Percentiles rank a stretch among this genome's conserved stretches.
Evolutionary conservation across 2,888 invertebrate species (phyloP).

Genomic region (Hanleya hanleyi): DNA sequence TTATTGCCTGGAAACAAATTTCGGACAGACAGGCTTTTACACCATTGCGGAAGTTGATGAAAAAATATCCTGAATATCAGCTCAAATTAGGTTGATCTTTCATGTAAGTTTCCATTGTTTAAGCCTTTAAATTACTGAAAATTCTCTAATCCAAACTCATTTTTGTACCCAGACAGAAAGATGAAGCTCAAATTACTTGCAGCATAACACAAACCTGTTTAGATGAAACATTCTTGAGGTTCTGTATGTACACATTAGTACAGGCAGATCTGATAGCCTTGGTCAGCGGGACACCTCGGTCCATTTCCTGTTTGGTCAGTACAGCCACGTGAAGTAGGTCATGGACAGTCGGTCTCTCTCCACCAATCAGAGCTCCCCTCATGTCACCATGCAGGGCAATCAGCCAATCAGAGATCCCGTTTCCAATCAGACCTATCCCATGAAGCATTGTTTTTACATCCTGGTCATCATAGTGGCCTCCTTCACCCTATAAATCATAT

Average conservation of each 20-base stretch:
- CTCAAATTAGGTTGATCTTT: too few relatives aligned
- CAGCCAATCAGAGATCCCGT: constrained; percentile 53
- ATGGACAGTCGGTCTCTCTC: constrained; percentile 79
- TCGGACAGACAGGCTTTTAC: too few relatives aligned
- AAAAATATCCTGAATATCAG: too few relatives aligned
- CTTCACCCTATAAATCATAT: constrained; percentile 56
- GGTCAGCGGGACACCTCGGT: constrained; percentile 77
- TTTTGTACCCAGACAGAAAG: background rate
- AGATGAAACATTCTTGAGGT: constrained; percentile 72
- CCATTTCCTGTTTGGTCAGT: constrained; percentile 80
- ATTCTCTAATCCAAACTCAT: background rate
- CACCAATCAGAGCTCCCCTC: constrained; percentile 39
- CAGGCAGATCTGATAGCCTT: constrained; percentile 79
- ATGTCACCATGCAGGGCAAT: constrained; percentile 47
- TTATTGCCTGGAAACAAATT: too few relatives aligned
- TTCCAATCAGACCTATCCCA: constrained; percentile 49
- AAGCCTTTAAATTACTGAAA: background rate
- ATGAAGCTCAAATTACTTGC: too few relatives aligned
- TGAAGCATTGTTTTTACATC: constrained; percentile 56
- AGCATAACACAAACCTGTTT: constrained; percentile 52
- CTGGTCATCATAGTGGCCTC: constrained; percentile 46
- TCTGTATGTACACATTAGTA: constrained; percentile 81
- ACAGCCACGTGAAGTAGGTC: constrained; percentile 81
- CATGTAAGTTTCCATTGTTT: background rate
- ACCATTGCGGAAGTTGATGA: too few relatives aligned